Base-by-base conservation (phyloP, 2,888 invertebrate species). In the Athalia cordata region DNA sequence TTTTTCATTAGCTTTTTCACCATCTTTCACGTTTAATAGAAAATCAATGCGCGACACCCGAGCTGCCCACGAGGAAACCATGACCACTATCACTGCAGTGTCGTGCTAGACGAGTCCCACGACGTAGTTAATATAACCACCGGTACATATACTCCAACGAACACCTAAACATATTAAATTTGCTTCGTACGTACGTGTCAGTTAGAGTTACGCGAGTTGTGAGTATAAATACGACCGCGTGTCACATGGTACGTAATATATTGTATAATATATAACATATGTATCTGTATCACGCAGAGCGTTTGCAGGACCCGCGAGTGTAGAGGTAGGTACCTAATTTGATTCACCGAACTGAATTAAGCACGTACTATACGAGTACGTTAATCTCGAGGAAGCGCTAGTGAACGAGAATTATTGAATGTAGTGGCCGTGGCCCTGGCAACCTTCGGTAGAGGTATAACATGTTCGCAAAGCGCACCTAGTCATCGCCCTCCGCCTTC, bases 311-410 rank as follows among this genome's bases (percentile, higher is more conserved):
- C 52, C 52, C 43, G 68, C 55, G 55, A 55, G 9, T 7, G 64
- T 29, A 29, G 29, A 29, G 7, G 59, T 11, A 59, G 52, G 59
- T 72, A 59, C 59, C 72, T 72, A 59, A 72, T 72, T 72, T 59
- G 59, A 72, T 72, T 72, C 72, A 72, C 72, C 72, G 72, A 59
- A 72, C 45, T 72, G 47, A 59, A 72, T 72, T 59, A 72, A 72
- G 59, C 72, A 29, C 59, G 72, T 72, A 72, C 72, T 72, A 29
- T 29, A 72, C 72, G 72, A 72, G 47, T 47, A 47, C 72, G 72
- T 72, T 72, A 72, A 72, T 72, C 72, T 72, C 59, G 72, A 72
- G 72, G 72, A 72, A 75, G 62, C 75, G 75, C 75, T 64, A 75
- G 62, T 61, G 62, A 64, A 75, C 75, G 75, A 61, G 75, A 75